Percentiles rank a stretch among this genome's conserved stretches.
Conservation (phyloP, 2,113 vertebrate genomes). For the Rhinoderma darwinii region DNA sequence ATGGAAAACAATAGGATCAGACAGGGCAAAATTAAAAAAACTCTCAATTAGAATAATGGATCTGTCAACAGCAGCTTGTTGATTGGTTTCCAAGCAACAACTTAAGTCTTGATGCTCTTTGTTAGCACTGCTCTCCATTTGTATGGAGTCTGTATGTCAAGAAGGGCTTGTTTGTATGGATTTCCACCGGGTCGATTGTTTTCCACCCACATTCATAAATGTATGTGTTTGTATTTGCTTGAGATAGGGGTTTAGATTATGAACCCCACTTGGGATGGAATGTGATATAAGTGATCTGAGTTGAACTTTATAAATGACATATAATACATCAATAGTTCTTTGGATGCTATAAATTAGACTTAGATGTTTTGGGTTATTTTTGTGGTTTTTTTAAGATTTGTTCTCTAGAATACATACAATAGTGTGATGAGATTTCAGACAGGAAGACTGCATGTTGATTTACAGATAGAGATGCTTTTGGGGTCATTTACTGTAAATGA, state of each 20-base stretch:
- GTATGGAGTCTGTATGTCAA: too few relatives aligned
- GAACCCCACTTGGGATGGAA: neutral
- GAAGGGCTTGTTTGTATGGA: too few relatives aligned
- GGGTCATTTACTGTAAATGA: slow-evolving; percentile 15
- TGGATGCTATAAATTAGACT: neutral
- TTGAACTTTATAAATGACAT: neutral
- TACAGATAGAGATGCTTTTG: neutral
- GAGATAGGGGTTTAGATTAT: neutral
- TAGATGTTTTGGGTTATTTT: too few relatives aligned
- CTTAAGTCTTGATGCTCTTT: neutral
- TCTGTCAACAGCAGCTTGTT: neutral
- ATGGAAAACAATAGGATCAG: too few relatives aligned
- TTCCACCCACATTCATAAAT: too few relatives aligned
- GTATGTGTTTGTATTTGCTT: too few relatives aligned
- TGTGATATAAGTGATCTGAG: neutral
- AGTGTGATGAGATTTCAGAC: neutral
- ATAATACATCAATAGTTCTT: neutral
- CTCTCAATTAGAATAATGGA: too few relatives aligned
- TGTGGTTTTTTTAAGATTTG: neutral
- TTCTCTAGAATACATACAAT: neutral
- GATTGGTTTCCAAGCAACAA: neutral
- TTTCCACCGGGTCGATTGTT: too few relatives aligned
- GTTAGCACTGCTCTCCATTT: neutral
- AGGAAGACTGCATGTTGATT: slow-evolving; percentile 3
- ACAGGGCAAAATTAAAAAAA: too few relatives aligned